These are phyloP conservation scores for Crioceris asparagi DNA, from an alignment of 2,888 invertebrate genomes.

Conservation along the genomic window DNA sequence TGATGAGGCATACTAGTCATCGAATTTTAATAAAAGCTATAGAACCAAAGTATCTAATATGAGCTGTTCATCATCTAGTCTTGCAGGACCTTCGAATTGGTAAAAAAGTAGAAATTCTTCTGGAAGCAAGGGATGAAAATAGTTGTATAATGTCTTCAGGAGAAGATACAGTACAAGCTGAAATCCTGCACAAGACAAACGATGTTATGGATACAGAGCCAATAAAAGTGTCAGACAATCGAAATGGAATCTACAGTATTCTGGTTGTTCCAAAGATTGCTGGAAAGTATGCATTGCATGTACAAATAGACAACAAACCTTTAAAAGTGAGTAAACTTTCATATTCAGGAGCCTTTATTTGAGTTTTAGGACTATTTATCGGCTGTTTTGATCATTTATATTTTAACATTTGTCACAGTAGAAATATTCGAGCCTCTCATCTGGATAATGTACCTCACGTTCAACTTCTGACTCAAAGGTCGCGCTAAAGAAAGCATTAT, in stretches of 20 bases:
- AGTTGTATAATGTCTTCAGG: constrained; percentile 56
- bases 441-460: too few species aligned
- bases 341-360: too few species aligned
- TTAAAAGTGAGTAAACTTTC: constrained; percentile 53
- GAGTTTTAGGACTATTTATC: too few species aligned
- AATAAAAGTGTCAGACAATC: constrained; percentile 47
- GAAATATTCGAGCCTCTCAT: too few species aligned
- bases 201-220: constrained; percentile 32
- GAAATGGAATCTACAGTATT: constrained; percentile 55
- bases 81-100: constrained; percentile 52
- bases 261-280: constrained; percentile 52
- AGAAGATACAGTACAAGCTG: constrained; percentile 49
- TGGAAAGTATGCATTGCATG: constrained; percentile 50
- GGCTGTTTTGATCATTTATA: too few species aligned
- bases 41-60: too few species aligned
- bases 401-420: too few species aligned
- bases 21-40: too few species aligned
- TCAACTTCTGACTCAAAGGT: too few species aligned
- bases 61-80: too few species aligned
- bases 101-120: constrained; percentile 46
- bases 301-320: constrained; percentile 52
- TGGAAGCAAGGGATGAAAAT: constrained; percentile 52
- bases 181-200: constrained; percentile 45
- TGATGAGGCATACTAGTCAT: too few species aligned
- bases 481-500: too few species aligned